Evolutionary conservation across 2,888 invertebrate species (phyloP), one percentile per base, ranked within the genome.

Genomic region (Chloroclysta siterata): DNA sequence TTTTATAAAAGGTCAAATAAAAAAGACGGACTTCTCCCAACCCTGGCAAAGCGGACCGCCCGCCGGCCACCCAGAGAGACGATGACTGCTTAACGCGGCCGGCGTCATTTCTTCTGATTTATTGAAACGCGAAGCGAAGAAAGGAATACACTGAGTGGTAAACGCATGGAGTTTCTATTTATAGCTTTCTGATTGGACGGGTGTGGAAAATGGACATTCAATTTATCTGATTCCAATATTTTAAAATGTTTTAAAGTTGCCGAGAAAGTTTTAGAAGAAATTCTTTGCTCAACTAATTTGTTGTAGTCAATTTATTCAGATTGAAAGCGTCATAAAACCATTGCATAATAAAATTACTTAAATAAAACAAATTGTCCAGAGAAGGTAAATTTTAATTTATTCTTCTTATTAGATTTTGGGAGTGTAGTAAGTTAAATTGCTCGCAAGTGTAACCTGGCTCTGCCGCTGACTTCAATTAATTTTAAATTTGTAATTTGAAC

Each of bases 31-130:
- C 5, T 1, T 5, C 11, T 15, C 1, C n/a, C 56, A 60, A 10
- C 53, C 46, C 53, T 57, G 82, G n/a, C 13, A 56, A 36, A 51
- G 42, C 28, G 36, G 87, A 82, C 85, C 81, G 78, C 77, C 71
- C 69, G 78, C 69, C 82, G 91, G 85, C 91, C 92, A 92, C 92
- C 92, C 92, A 92, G 85, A 63, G 91, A 75, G 92, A 79, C 78
- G 88, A 76, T 84, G 90, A 90, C 88, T 89, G 90, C 81, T 83
- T 89, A 89, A 89, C 89, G 88, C 88, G 83, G 75, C 74, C 76
- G 85, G 80, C 84, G 89, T 91, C 91, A 92, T 89, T 87, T 87
- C 90, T 85, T 82, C 84, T 90, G 92, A 92, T 92, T 90, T 92
- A 92, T 92, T 87, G 84, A 83, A 90, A 88, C 78, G 81, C 83